Evolutionary conservation across 2,797 vertebrate genomes (phyloP), one percentile per base, ranked within the genome.

Genomic region (Sorex maritimensis): DNA sequence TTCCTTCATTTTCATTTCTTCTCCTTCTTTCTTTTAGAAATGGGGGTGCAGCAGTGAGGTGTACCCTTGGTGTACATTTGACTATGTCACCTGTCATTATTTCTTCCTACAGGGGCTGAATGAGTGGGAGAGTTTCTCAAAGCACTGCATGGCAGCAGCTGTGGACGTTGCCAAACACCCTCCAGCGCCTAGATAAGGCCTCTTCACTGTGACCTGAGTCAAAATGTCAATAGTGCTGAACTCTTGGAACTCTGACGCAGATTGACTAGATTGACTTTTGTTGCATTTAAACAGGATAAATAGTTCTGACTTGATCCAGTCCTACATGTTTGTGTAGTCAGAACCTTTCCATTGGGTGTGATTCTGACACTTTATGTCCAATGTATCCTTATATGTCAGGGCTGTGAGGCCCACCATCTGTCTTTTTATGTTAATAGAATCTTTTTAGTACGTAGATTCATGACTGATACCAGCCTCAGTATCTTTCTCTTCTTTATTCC

Each of bases 351-450:
- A 68, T 34, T 21, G 46, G 30, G 71, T 85, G 26, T 23, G 15
- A 68, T 78, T 82, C 26, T 81, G 65, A 52, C 0, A 38, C n/a
- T 88, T 92, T 67, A 30, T 41, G 65, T 91, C 41, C 90, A 75
- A 52, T 17, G 4, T 49, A 6, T 24, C n/a, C 65, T 75, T 15
- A 58, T 52, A 12, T 0, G 1, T 41, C n/a, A 17, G 19, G 4
- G 2, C 21, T 58, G 13, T 41, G 21, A 9, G 2, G 28, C 84
- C 69, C 71, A 17, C 49, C 71, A 34, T 4, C 19, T 38, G 52
- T 1, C 49, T 88, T 14, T 55, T 46, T 52, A 44, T n/a, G 19
- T 8, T 65, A 24, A 28, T 77, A 52, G 38, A 23, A n/a, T 86
- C n/a, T 88, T 93, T 75, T 77, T 5, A 55, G 15, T 24, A 12